phyloP scores from a whole-genome alignment of 2,797 vertebrate species.

The Scyliorhinus canicula region DNA sequence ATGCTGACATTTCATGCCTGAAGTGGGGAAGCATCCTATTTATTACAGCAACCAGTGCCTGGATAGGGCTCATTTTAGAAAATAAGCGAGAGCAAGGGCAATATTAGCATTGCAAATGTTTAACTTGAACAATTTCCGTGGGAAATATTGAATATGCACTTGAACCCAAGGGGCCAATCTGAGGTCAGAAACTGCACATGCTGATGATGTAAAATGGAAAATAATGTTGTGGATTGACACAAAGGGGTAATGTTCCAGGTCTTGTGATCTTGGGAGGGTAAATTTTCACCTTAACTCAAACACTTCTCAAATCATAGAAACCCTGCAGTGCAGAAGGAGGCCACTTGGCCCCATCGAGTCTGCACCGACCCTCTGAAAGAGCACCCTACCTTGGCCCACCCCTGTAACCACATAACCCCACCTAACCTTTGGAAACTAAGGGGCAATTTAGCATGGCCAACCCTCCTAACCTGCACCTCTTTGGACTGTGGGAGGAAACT shows the following conservation, averaged over 20 bases:
- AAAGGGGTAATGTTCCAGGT: neutral
- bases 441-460: too few species aligned
- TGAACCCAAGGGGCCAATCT: neutral
- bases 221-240: neutral
- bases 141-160: neutral
- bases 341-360: too few species aligned
- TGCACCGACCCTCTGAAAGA: too few species aligned
- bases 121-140: neutral
- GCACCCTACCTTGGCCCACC: too few species aligned
- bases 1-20: neutral
- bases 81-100: neutral
- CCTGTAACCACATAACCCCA: too few species aligned
- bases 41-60: neutral
- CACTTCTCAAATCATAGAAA: too few species aligned
- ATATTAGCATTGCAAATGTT: slow-evolving; percentile 16
- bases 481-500: too few species aligned
- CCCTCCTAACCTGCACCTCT: too few species aligned
- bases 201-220: neutral
- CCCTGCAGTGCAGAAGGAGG: too few species aligned
- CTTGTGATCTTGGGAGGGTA: neutral
- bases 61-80: neutral
- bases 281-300: neutral
- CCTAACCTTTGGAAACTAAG: too few species aligned
- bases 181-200: neutral
- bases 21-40: neutral